Evolutionary conservation across 1,140 invertebrate genomes (phyloP), one percentile per base, ranked within the genome.

Genomic region (Stegodyphus mimosarum): DNA sequence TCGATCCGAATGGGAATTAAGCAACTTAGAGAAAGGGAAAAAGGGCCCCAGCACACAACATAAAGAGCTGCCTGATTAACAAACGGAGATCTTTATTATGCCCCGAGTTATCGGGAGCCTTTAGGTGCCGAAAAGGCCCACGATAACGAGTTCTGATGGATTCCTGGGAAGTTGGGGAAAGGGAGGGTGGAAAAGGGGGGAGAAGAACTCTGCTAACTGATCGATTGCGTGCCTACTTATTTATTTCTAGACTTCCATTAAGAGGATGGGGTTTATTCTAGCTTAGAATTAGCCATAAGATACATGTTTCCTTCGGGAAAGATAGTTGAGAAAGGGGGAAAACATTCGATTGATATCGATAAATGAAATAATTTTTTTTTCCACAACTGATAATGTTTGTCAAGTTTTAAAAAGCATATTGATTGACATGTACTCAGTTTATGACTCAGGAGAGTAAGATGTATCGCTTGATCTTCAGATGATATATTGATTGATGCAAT

Each of bases 91-190:
- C 79, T 83, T 83, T 83, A 83, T 83, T 83, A 73, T 83, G 79
- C 55, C 55, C 60, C 10, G 71, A 83, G 79, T 83, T 83, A 83
- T 83, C 79, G 79, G 79, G 63, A 48, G 48, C 33, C 33, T 33
- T 33, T 2, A 83, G 79, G 79, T 83, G 79, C 48, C 70, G 79
- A 83, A 83, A 72, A 66, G 79, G 79, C 70, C 55, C 70, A 49
- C 79, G 79, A 83, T 83, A 83, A 83, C 79, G 79, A 83, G 79
- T 83, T 83, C 79, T 83, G 79, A 83, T 83, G 79, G 79, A 83
- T 83, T 83, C 53, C 79, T 83, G 49, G 73, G 73, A 55, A 7
- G 18, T 18, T 15, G 15, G 50, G 69, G 69, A 33, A 49, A 15
- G 69, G 69, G 33, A 51, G 33, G 69, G 33, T 80, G 33, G 33